phyloP scores from a whole-genome alignment of 2,113 vertebrate genomes.

The Podilymbus podiceps region DNA sequence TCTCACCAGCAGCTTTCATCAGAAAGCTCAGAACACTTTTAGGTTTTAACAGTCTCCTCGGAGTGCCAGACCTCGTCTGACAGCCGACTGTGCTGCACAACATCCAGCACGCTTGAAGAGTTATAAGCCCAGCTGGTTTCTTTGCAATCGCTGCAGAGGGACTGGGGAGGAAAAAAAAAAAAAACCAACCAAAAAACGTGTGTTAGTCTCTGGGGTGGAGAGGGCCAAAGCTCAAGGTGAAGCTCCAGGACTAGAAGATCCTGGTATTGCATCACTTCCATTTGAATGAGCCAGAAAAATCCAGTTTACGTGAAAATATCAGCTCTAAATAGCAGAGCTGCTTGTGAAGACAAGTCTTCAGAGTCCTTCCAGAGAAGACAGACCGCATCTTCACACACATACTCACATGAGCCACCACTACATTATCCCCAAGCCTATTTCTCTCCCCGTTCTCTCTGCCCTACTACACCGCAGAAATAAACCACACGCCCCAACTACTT shows the following conservation, averaged over 20 bases:
- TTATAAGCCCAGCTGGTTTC: neutral
- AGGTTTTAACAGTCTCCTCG: neutral
- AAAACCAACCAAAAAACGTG: no score
- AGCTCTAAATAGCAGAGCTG: neutral
- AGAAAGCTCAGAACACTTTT: neutral
- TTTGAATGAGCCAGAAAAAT: neutral
- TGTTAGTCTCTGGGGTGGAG: neutral
- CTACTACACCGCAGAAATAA: neutral
- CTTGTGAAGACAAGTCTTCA: neutral
- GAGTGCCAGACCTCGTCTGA: neutral
- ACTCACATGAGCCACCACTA: neutral
- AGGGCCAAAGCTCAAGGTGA: neutral
- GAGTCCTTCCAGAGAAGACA: neutral
- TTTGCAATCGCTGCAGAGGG: neutral
- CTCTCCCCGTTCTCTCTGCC: neutral
- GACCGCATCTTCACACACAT: neutral
- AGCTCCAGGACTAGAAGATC: neutral
- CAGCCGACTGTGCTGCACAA: neutral
- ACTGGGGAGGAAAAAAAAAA: neutral
- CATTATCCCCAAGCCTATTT: neutral
- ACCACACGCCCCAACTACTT: neutral
- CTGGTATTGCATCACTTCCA: neutral
- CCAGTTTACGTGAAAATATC: neutral
- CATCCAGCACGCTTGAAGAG: fast-evolving
- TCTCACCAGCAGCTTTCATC: neutral